Evolutionary conservation across 2,888 invertebrate species (phyloP), one percentile per base, ranked within the genome.

Genomic region (Spodoptera picta): DNA sequence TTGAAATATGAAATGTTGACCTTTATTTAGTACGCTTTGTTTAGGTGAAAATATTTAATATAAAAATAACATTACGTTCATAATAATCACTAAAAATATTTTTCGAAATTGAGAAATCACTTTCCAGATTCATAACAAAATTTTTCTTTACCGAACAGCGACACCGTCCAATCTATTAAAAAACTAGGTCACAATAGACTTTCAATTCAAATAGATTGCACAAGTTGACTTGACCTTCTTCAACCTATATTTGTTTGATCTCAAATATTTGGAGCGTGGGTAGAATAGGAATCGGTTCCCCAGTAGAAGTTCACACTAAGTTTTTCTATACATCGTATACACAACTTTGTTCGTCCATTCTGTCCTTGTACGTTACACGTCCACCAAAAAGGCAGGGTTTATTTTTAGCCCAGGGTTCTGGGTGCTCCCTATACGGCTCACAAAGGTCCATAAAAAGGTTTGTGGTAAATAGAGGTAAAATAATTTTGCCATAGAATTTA

Each of bases 351-450:
- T 36, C 36, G 36, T 36, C 36, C 36, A 36, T 36, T 36, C 36
- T 9, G 36, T 36, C 36, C 36, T 36, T 36, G 36, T 36, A 36
- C 9, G 9, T 36, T 41, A 53, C 23, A 36, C 27, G 50, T 27
- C 7, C 27, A 48, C 19, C 45, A 44, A 46, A 10, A 27, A 7
- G 45, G 43, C 44, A 27, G 51, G 50, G 10, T 46, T 50, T 67
- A 72, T 72, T 67, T 67, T 65, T 51, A 72, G 66, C 19, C 14
- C 27, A 27, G 41, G 44, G 56, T 36, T 7, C 36, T 36, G 36
- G 36, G 6, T 36, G 36, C 9, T 36, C 36, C 36, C 67, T 57
- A 65, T 50, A 51, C 27, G 42, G 46, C 57, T 65, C 23, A 55
- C 43, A 19, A 65, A 72, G 36, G 36, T 14, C 5, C 27, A 14